Conservation (phyloP, 2,113 vertebrate species). For the Microtus pennsylvanicus region DNA sequence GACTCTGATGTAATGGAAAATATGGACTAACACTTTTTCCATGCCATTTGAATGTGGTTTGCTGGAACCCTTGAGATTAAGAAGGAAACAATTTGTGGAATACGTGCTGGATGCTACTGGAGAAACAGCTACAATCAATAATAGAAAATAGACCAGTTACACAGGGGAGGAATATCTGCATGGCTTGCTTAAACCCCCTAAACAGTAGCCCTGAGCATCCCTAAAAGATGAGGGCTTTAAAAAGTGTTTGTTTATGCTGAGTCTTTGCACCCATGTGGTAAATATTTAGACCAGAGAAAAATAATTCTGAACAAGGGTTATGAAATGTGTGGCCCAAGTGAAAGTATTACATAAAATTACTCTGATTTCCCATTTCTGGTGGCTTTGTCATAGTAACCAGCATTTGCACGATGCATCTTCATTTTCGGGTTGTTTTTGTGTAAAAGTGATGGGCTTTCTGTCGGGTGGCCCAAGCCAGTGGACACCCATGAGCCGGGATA, state of each 20-base stretch:
- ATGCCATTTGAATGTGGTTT: slow-evolving; percentile 7
- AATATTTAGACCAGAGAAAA: slow-evolving; percentile 12
- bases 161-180: not conserved
- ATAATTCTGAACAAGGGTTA: not conserved
- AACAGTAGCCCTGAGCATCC: not conserved
- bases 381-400: not conserved
- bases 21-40: not conserved
- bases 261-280: not conserved
- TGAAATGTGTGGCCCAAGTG: not conserved
- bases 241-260: not conserved
- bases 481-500: not conserved
- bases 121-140: not conserved
- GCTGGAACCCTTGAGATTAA: slow-evolving; percentile 17
- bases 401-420: not conserved
- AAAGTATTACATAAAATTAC: slow-evolving; percentile 3
- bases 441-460: slow-evolving; percentile 27
- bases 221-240: slow-evolving; percentile 18
- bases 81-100: slow-evolving; percentile 20
- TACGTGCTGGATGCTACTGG: not conserved
- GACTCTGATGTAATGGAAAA: slow-evolving; percentile 43
- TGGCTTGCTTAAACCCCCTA: not conserved
- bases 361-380: not conserved
- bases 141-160: not conserved
- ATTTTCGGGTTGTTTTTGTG: not conserved
- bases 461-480: not conserved